Conservation (phyloP, 2,888 invertebrate genomes). For the Argyresthia goedartella region DNA sequence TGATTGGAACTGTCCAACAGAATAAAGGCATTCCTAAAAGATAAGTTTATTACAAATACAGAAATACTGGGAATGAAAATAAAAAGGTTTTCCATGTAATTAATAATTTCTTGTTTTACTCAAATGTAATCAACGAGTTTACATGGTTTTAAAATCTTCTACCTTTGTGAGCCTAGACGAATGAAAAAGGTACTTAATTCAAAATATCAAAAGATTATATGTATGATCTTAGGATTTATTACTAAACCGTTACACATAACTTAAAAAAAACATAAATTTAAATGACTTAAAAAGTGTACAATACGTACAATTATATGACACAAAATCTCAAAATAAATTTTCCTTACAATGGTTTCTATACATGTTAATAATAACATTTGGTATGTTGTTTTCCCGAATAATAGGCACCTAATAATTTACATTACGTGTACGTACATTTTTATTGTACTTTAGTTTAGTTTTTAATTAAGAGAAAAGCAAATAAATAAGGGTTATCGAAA, state of each 20-base stretch:
- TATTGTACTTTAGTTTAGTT: too few relatives aligned
- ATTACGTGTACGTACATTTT: background rate
- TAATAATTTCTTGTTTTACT: too few relatives aligned
- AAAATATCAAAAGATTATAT: background rate
- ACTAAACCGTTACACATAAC: constrained; percentile 53
- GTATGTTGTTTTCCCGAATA: constrained; percentile 25
- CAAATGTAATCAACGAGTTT: too few relatives aligned
- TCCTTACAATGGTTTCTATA: constrained; percentile 28
- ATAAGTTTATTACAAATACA: too few relatives aligned
- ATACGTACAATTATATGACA: constrained; percentile 32
- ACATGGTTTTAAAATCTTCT: too few relatives aligned
- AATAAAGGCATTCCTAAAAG: too few relatives aligned
- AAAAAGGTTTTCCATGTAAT: too few relatives aligned
- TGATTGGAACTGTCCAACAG: too few relatives aligned
- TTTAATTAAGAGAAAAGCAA: too few relatives aligned
- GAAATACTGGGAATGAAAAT: too few relatives aligned
- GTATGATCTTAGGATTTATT: constrained; percentile 29
- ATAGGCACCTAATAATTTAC: constrained; percentile 10
- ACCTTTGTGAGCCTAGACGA: too few relatives aligned
- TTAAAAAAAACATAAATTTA: constrained; percentile 36
- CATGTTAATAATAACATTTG: constrained; percentile 38
- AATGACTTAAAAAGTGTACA: constrained; percentile 24
- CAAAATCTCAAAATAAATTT: constrained; percentile 56
- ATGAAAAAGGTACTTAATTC: background rate
- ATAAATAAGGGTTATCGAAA: too few relatives aligned